phyloP scores from a whole-genome alignment of 2,113 vertebrate species.

The Numenius arquata region DNA sequence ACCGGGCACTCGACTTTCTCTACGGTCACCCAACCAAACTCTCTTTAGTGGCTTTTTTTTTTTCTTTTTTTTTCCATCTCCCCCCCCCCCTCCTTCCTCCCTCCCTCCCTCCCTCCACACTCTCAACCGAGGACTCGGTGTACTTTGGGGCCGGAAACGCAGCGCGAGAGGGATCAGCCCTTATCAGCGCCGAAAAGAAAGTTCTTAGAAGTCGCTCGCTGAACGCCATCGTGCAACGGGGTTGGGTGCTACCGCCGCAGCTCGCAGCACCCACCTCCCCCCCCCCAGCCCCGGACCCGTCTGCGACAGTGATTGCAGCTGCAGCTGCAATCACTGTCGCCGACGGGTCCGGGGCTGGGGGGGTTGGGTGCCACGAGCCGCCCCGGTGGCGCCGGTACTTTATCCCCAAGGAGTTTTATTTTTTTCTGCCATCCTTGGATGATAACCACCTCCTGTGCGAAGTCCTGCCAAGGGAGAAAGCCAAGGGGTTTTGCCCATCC shows the following conservation, averaged over 20 bases:
- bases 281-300: background rate
- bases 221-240: background rate
- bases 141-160: slow-evolving; percentile 40
- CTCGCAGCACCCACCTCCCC: no score
- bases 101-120: background rate
- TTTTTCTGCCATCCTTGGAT: background rate
- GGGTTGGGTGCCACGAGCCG: background rate
- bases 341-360: no score
- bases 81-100: background rate
- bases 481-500: background rate
- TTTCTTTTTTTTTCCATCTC: background rate
- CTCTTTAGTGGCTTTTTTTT: background rate
- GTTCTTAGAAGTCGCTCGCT: slow-evolving; percentile 44
- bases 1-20: rapidly evolving
- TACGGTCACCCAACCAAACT: background rate
- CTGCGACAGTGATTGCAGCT: slow-evolving; percentile 11
- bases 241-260: background rate
- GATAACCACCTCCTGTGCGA: rapidly evolving
- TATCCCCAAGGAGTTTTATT: background rate
- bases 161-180: background rate
- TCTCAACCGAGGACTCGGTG: background rate
- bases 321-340: no score
- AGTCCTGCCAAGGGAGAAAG: background rate
- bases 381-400: background rate
- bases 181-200: slow-evolving; percentile 16